phyloP scores from a whole-genome alignment of 2,888 invertebrate species.

The Sylvicola cinctus region DNA sequence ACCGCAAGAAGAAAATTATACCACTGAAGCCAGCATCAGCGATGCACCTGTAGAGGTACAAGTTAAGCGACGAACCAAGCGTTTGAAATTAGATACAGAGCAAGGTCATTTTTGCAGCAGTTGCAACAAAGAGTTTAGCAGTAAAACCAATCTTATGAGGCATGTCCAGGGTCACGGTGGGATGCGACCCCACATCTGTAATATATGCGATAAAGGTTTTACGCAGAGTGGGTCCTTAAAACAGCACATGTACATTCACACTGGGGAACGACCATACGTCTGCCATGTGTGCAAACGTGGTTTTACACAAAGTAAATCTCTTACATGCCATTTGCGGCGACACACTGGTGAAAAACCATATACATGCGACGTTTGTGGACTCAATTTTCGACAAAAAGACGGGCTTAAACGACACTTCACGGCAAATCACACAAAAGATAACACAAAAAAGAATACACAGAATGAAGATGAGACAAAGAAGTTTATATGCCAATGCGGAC shows the following conservation, averaged over 20 bases:
- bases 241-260: conserved; percentile 18
- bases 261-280: conserved; percentile 16
- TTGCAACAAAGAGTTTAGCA: conserved; percentile 18
- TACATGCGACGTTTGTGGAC: conserved; percentile 16
- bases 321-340: conserved; percentile 17
- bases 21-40: too few relatives aligned
- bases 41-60: too few relatives aligned
- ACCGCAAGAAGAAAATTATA: too few relatives aligned
- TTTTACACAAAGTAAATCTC: conserved; percentile 18
- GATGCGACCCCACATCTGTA: conserved; percentile 15
- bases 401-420: too few relatives aligned
- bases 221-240: conserved; percentile 18
- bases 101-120: conserved; percentile 14
- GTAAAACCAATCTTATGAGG: conserved; percentile 18
- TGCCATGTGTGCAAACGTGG: conserved; percentile 16
- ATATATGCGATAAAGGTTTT: conserved; percentile 15
- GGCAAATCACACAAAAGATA: too few relatives aligned
- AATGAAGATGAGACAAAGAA: too few relatives aligned
- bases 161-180: conserved; percentile 18
- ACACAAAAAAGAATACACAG: too few relatives aligned
- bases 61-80: too few relatives aligned
- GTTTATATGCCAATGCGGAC: too few relatives aligned
- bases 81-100: too few relatives aligned
- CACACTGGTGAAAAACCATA: conserved; percentile 19
- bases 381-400: conserved; percentile 17